Percentiles rank a stretch among this genome's conserved stretches.
Evolutionary conservation across 2,797 vertebrate genomes (phyloP).

Genomic region (Botia almorhae): DNA sequence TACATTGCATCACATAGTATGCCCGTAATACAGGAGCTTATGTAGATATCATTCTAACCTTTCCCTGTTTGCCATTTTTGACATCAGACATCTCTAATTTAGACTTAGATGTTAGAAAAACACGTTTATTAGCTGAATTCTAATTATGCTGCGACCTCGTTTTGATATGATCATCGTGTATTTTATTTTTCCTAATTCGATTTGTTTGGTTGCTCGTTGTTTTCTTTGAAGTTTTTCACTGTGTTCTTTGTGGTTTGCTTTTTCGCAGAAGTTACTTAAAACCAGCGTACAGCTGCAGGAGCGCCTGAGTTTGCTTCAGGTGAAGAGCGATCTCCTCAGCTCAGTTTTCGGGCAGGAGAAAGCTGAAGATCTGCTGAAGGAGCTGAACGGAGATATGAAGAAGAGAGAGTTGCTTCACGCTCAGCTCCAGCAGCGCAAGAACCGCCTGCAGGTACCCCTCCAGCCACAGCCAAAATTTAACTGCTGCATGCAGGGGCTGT

Average conservation of each 20-base stretch:
- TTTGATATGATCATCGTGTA: neutral
- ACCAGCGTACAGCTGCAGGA: constrained; percentile 84
- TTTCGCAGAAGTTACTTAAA: constrained; percentile 74
- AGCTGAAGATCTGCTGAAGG: constrained; percentile 74
- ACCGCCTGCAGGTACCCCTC: constrained; percentile 79
- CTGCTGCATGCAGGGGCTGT: neutral
- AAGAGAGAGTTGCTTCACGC: constrained; percentile 84
- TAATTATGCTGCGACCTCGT: neutral
- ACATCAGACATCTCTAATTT: neutral
- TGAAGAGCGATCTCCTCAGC: constrained; percentile 80
- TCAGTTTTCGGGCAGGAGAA: constrained; percentile 81
- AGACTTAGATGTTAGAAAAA: neutral
- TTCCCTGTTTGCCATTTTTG: neutral
- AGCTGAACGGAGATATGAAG: constrained; percentile 73
- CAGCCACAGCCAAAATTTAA: neutral
- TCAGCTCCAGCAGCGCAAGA: constrained; percentile 85
- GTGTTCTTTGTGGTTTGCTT: constrained; percentile 12
- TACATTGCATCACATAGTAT: no score
- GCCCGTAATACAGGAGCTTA: no score
- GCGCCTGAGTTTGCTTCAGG: constrained; percentile 77
- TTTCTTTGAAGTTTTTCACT: constrained; percentile 21
- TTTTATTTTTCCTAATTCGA: neutral
- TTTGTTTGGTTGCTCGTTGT: constrained; percentile 9
- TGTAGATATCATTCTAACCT: neutral
- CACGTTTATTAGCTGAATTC: neutral